Evolutionary conservation across 2,797 vertebrate species (phyloP), one percentile per base, ranked within the genome.

Genomic region (Danio choprae): DNA sequence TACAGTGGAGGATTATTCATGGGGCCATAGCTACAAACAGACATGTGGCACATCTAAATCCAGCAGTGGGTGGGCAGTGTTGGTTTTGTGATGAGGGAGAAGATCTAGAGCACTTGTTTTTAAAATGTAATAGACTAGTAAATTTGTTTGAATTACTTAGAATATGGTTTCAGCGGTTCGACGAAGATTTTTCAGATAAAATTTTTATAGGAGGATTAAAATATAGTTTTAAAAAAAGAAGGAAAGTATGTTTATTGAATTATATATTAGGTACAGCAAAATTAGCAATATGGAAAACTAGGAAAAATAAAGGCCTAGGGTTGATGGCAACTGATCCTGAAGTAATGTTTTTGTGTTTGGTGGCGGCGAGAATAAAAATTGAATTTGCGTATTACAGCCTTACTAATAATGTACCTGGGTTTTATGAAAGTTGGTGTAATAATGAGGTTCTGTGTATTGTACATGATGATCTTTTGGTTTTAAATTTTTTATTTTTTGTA

Each of bases 101-200:
- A 74, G 16, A 55, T 46, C 3, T 22, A n/a, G 22, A 74, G n/a
- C 72, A 74, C 12, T 10, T 60, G 70, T 59, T 59, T 11, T 4
- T 44, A 29, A 29, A 7, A 8, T 60, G 71, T n/a, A 58, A 7
- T 44, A 56, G 71, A 12, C 9, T 48, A 16, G n/a, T n/a, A 51
- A 4, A 0, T 51, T 3, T 51, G 4, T 51, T 51, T 51, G 3
- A 51, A 29, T 29, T 29, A 29, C 29, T 29, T 29, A 29, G 29
- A 29, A 29, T 29, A 3, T 29, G 29, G 29, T 29, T 29, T 29
- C 29, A 29, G 13, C 15, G 12, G 13, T 59, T 36, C 29, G n/a
- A 58, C 22, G 55, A 59, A 11, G 5, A 36, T 8, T 16, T 40
- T 62, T 62, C 13, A 4, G 3, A 38, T 60, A 9, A 16, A 38